phyloP scores from a whole-genome alignment of 2,113 vertebrate species.

The Seriola aureovittata region DNA sequence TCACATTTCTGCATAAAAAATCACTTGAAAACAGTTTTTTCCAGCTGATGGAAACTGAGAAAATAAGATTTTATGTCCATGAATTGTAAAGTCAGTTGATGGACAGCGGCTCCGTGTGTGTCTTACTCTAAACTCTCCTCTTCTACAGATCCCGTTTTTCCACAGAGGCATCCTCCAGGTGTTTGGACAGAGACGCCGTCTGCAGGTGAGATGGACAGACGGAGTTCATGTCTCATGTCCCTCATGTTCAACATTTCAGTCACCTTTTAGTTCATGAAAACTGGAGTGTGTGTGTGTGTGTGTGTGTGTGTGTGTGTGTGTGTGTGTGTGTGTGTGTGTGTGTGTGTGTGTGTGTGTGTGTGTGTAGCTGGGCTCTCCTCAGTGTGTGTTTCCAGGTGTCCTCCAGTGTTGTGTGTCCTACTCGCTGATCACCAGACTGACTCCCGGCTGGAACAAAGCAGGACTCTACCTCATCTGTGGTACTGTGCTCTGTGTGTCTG shows the following conservation, averaged over 20 bases:
- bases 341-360: conserved; percentile 54
- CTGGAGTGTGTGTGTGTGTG: neutral
- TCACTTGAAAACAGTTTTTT: too few relatives aligned
- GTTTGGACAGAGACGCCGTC: conserved; percentile 81
- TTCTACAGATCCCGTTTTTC: conserved; percentile 86
- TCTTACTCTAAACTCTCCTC: neutral
- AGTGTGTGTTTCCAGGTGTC: conserved; percentile 82
- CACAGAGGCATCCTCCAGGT: conserved; percentile 86
- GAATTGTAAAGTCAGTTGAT: neutral
- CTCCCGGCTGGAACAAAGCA: conserved; percentile 91
- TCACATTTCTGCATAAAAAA: too few relatives aligned
- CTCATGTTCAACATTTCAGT: neutral
- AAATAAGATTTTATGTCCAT: too few relatives aligned
- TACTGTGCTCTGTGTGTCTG: neutral
- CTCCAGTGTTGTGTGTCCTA: conserved; percentile 91
- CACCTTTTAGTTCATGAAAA: neutral
- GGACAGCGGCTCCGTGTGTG: neutral
- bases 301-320: conserved; percentile 55
- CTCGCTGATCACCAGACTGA: conserved; percentile 85
- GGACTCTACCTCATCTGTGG: conserved; percentile 90
- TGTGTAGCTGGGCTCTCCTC: conserved; percentile 82
- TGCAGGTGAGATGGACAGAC: conserved; percentile 81
- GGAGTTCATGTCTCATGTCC: neutral
- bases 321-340: conserved; percentile 7
- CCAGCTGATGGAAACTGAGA: too few relatives aligned